Conservation (phyloP, 92 coral and sea anemone genomes). For the Porites cylindrica region DNA sequence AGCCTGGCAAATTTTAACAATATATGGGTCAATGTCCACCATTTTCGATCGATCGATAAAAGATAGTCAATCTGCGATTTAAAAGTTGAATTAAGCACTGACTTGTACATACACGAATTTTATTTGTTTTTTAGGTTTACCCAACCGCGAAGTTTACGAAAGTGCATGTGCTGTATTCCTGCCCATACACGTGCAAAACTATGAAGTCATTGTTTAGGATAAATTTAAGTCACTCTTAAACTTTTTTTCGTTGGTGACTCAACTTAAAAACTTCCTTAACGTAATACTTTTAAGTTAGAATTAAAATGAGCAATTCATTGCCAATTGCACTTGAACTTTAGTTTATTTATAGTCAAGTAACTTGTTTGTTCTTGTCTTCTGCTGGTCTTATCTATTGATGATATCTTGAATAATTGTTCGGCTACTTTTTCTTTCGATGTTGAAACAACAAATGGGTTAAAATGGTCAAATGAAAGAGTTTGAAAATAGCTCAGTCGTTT, state of each 20-base stretch:
- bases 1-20: neutral
- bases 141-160: constrained; percentile 2
- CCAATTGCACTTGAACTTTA: neutral
- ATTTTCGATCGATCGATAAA: neutral
- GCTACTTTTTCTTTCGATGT: neutral
- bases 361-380: constrained; percentile 17
- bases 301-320: neutral
- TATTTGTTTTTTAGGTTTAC: constrained; percentile 1
- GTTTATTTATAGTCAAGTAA: neutral
- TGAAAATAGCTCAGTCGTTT: neutral
- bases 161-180: neutral
- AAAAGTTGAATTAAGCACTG: no score
- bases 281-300: no score
- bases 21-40: neutral
- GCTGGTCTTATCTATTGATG: neutral
- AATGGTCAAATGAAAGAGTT: neutral
- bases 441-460: neutral
- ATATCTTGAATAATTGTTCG: neutral
- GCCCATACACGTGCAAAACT: no score
- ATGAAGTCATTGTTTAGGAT: neutral
- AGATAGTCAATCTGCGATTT: no score
- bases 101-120: neutral
- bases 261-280: no score
- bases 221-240: no score
- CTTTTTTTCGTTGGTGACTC: no score